These are phyloP conservation scores for Lordiphosa mommai DNA, from an alignment of 1,140 invertebrate species.

Conservation along the genomic window DNA sequence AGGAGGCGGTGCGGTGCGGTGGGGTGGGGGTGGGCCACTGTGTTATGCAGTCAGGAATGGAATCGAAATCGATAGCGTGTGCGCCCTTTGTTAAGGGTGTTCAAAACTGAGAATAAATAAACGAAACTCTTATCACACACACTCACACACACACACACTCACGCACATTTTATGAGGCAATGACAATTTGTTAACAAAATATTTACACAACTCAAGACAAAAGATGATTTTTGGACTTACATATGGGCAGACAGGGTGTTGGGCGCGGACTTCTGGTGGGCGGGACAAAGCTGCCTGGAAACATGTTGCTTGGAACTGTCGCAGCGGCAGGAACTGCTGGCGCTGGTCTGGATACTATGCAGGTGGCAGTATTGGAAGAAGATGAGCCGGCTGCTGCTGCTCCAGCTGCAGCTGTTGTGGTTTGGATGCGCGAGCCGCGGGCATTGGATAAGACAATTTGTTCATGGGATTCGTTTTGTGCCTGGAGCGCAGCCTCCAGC, in stretches of 20 bases:
- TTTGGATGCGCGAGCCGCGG: conserved; percentile 31
- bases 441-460: conserved; percentile 56
- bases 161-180: conserved; percentile 4
- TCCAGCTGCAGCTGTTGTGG: conserved; percentile 7
- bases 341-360: conserved; percentile 38
- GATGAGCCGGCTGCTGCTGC: conserved; percentile 15
- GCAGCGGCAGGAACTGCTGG: conserved; percentile 28
- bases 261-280: conserved; percentile 40
- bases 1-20: not conserved
- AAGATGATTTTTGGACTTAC: conserved; percentile 43
- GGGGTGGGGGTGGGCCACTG: not conserved
- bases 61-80: conserved; percentile 46
- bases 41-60: conserved; percentile 29
- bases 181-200: conserved; percentile 39
- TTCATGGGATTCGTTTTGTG: conserved; percentile 83
- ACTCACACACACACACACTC: not conserved
- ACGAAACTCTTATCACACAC: conserved; percentile 29
- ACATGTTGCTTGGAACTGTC: conserved; percentile 31
- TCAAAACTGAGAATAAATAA: conserved; percentile 12
- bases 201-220: conserved; percentile 30
- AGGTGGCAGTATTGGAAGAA: conserved; percentile 9
- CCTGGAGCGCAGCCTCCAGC: conserved; percentile 83
- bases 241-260: conserved; percentile 51
- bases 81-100: conserved; percentile 43
- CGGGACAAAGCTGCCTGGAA: conserved; percentile 31